phyloP scores from a whole-genome alignment of 2,888 invertebrate species.

The Cheilosia vernalis region DNA sequence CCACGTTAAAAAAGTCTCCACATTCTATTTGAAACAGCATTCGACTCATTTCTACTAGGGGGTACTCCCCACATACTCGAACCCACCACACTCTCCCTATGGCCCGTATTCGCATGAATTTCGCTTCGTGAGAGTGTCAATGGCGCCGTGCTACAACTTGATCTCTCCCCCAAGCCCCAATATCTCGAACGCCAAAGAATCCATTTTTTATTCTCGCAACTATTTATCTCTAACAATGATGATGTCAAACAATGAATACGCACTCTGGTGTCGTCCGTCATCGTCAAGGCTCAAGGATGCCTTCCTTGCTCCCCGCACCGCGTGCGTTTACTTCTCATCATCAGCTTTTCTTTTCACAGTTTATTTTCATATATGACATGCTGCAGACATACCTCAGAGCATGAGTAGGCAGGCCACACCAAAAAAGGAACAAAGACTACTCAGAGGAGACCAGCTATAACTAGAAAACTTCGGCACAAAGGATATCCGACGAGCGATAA shows the following conservation, averaged over 20 bases:
- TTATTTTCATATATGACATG: slow-evolving; percentile 14
- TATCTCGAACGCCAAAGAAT: slow-evolving; percentile 36
- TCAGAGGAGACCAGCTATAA: slow-evolving; percentile 29
- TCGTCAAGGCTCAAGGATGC: slow-evolving; percentile 48
- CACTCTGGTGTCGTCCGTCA: slow-evolving; percentile 56
- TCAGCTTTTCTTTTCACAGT: not conserved
- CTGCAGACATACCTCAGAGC: slow-evolving; percentile 3
- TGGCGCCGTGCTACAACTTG: not conserved
- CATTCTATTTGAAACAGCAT: too few relatives aligned
- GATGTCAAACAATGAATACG: slow-evolving; percentile 65
- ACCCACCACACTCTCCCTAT: not conserved
- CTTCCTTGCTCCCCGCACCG: not conserved
- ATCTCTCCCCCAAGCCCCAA: not conserved
- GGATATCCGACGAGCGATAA: slow-evolving; percentile 60
- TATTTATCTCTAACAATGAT: slow-evolving; percentile 64
- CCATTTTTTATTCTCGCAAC: slow-evolving; percentile 51
- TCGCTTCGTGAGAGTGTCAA: not conserved
- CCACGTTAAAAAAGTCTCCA: too few relatives aligned
- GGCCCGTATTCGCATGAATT: not conserved
- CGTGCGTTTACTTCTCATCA: slow-evolving; percentile 9
- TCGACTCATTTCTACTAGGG: too few relatives aligned
- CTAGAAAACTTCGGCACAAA: slow-evolving; percentile 45
- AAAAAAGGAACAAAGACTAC: slow-evolving; percentile 7
- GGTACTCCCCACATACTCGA: too few relatives aligned
- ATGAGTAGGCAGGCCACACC: slow-evolving; percentile 18